Conservation (phyloP, 2,797 vertebrate species). For the Hypotaenidia okinawae region DNA sequence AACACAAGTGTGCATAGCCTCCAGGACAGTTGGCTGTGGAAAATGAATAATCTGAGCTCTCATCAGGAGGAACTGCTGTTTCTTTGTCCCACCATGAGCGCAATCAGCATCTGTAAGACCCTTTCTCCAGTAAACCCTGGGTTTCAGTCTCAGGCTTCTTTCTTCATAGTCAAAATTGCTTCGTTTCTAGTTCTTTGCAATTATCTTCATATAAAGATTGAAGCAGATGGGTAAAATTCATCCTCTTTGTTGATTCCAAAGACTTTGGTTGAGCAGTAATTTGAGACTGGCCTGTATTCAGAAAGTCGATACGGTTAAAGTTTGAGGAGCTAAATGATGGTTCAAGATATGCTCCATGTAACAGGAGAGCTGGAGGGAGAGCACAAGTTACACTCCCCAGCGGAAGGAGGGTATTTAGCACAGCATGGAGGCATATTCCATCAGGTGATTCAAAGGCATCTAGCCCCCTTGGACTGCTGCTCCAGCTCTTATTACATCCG, state of each 20-base stretch:
- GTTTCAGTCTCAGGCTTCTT: conserved; percentile 8
- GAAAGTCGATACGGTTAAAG: conserved; percentile 28
- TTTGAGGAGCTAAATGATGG: conserved; percentile 20
- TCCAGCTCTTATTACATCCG: background rate
- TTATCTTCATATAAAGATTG: background rate
- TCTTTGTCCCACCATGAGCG: background rate
- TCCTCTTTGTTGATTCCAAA: conserved; percentile 21
- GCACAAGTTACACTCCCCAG: background rate
- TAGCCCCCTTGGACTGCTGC: background rate
- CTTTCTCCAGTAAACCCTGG: background rate
- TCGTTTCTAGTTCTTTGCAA: background rate
- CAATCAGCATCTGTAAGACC: background rate
- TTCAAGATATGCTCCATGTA: background rate
- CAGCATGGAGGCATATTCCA: background rate
- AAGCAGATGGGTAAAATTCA: conserved; percentile 22
- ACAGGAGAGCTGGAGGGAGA: conserved; percentile 13
- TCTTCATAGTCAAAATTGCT: background rate
- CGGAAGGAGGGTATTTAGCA: background rate
- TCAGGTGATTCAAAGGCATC: conserved; percentile 1
- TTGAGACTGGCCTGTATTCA: background rate
- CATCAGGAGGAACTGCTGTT: background rate
- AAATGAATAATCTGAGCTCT: background rate
- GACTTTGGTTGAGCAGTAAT: background rate
- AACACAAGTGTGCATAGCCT: background rate
- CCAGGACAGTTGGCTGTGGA: background rate